Evolutionary conservation across 2,113 vertebrate genomes (phyloP).

Genomic region (Acinonyx jubatus): DNA sequence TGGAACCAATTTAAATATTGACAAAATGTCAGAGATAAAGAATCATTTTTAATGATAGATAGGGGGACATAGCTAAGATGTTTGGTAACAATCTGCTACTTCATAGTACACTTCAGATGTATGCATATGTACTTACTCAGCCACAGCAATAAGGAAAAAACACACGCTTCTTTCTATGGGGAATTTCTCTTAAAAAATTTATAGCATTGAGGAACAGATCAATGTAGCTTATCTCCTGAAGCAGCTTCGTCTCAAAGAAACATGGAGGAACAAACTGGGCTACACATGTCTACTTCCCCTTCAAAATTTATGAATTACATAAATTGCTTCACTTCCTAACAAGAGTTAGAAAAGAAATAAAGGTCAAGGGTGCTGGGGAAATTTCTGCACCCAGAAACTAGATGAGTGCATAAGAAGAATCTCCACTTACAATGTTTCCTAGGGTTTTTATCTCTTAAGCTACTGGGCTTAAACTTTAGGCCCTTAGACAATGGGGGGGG

Average conservation of each 20-base stretch:
- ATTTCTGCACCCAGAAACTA: not conserved
- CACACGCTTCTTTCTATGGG: not conserved
- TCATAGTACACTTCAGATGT: not conserved
- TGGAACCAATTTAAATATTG: not conserved
- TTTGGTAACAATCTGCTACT: not conserved
- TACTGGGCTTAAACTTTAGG: not conserved
- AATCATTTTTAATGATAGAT: not conserved
- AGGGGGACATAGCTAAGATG: not conserved
- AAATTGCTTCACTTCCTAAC: not conserved
- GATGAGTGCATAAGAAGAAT: not conserved
- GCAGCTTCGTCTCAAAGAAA: not conserved
- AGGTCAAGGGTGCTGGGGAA: not conserved
- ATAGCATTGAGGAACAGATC: not conserved
- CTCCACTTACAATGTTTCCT: not conserved
- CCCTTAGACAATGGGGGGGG: not conserved
- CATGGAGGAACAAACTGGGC: rapidly evolving
- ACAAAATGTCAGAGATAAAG: not conserved
- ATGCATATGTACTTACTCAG: not conserved
- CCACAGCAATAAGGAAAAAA: not conserved
- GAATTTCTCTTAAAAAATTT: not conserved
- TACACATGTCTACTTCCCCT: not conserved
- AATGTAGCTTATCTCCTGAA: not conserved
- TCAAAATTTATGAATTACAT: not conserved
- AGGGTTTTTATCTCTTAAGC: not conserved
- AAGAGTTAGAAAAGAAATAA: not conserved